Base-by-base conservation (phyloP, 2,113 vertebrate genomes). In the Promerops cafer region DNA sequence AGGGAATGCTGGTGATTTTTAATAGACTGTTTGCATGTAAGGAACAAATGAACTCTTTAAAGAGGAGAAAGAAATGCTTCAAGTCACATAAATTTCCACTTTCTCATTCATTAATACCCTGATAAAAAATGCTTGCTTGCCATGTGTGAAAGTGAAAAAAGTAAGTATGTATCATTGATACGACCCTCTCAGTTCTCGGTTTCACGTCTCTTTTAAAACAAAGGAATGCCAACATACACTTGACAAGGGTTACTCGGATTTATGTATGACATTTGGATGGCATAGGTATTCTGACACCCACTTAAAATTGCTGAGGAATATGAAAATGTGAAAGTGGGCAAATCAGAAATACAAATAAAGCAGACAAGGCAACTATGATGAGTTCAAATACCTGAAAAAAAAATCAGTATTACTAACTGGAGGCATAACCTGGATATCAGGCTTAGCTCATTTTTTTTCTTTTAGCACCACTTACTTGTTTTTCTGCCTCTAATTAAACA, bases 211-310 rank as follows among this genome's bases (percentile, higher is more conserved):
- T 87, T 80, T 68, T 72, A 30, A 74, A 91, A 77, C 0, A 3
- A 35, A 87, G 42, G 24, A 59, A 24, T 0, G 0, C 23, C 9
- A 56, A 1, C 21, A 23, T 59, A 54, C 10, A 16, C 31, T 68
- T 91, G 31, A 37, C n/a, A n/a, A 91, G 47, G 21, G 8, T 68
- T 89, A 21, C 61, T 82, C 53, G 70, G 30, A 49, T 79, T 82
- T 68, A 6, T 8, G 4, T 68, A 13, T 2, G 6, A 33, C 13
- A 13, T 70, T 71, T 77, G 21, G 16, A 31, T 65, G 33, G 31
- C 15, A 10, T 16, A n/a, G 3, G 11, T 65, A 37, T 68, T 80
- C 50, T 60, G 50, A 65, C 65, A 83, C 14, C 6, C 18, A 7
- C 30, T 69, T 79, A 35, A 61, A 87, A 33, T 52, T 89, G 30